phyloP scores from a whole-genome alignment of 2,113 vertebrate genomes.

The Tricholaema leucomelas region DNA sequence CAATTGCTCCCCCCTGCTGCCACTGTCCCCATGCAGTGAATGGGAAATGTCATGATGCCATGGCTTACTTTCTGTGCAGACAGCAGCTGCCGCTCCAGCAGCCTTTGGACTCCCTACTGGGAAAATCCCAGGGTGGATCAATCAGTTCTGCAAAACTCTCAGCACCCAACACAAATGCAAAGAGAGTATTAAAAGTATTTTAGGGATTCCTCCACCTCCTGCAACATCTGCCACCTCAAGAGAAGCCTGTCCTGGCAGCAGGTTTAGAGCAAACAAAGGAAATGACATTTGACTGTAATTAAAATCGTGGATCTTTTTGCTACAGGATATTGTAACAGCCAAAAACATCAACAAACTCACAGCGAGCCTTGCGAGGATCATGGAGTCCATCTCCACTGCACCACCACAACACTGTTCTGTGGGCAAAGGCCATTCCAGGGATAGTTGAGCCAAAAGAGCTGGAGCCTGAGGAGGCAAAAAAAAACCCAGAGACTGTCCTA shows the following conservation, averaged over 20 bases:
- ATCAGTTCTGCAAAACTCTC: neutral
- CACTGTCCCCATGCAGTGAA: neutral
- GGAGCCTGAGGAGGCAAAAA: neutral
- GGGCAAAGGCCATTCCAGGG: neutral
- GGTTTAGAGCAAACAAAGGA: neutral
- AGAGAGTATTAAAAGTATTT: neutral
- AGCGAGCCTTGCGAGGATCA: neutral
- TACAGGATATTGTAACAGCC: neutral
- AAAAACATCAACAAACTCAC: neutral
- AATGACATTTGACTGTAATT: neutral
- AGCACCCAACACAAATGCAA: accelerated
- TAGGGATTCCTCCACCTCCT: neutral
- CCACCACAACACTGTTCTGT: neutral
- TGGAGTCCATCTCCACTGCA: neutral
- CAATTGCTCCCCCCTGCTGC: neutral
- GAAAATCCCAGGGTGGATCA: neutral
- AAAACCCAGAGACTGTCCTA: neutral
- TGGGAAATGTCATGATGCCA: neutral
- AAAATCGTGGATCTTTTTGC: neutral
- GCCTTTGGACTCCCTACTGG: neutral
- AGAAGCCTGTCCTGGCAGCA: neutral
- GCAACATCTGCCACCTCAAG: neutral
- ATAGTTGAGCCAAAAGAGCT: neutral
- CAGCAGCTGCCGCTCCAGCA: neutral
- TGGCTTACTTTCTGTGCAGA: neutral